Evolutionary conservation across 2,113 vertebrate species (phyloP).

Genomic region (Menidia beryllina): DNA sequence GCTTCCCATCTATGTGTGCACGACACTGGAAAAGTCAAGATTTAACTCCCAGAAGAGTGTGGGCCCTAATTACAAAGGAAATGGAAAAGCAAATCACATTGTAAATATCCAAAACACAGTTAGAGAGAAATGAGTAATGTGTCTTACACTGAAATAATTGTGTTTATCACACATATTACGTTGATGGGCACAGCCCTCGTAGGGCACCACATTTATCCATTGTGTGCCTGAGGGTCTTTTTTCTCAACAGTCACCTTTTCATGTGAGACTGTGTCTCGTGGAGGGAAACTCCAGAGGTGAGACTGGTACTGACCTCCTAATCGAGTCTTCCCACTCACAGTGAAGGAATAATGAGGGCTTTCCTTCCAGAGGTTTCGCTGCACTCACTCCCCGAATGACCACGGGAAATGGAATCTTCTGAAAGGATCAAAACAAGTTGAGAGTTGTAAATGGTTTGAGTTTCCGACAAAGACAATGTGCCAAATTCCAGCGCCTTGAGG

Average conservation of each 20-base stretch:
- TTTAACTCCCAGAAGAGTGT: neutral
- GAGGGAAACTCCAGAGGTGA: constrained; percentile 42
- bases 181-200: neutral
- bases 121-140: neutral
- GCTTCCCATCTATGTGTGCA: neutral
- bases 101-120: neutral
- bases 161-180: neutral
- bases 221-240: neutral
- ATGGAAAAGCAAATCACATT: neutral
- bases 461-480: constrained; percentile 78
- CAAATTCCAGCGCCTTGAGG: constrained; percentile 80
- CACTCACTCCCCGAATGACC: constrained; percentile 58
- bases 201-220: neutral
- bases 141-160: neutral
- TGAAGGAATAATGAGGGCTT: constrained; percentile 70
- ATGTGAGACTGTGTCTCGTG: constrained; percentile 3
- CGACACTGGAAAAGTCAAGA: constrained; percentile 11
- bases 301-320: constrained; percentile 58
- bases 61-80: neutral
- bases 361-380: constrained; percentile 70
- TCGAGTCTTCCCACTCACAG: constrained; percentile 52
- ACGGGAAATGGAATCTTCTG: constrained; percentile 76
- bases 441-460: constrained; percentile 78
- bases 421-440: constrained; percentile 78
- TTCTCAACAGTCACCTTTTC: constrained; percentile 12